phyloP scores from a whole-genome alignment of 1,140 invertebrate genomes.

The Rhynchophorus ferrugineus region DNA sequence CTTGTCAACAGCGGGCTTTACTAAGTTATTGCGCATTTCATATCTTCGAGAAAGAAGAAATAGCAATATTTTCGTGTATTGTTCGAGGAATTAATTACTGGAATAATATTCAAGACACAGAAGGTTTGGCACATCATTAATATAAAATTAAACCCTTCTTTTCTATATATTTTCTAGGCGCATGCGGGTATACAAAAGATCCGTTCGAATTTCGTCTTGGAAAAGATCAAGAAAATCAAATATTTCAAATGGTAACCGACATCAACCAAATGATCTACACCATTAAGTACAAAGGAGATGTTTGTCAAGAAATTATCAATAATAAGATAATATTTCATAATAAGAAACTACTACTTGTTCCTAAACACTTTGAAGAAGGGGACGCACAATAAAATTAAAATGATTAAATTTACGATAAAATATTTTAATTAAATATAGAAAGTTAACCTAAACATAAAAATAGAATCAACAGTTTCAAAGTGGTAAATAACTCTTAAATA shows the following conservation, averaged over 20 bases:
- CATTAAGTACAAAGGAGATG: conserved; percentile 5
- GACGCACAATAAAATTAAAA: too few relatives aligned
- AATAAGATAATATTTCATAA: conserved; percentile 1
- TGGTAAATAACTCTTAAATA: too few relatives aligned
- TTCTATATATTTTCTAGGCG: conserved; percentile 15
- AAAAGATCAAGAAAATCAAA: conserved; percentile 17
- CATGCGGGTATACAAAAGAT: conserved; percentile 21
- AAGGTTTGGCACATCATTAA: conserved; percentile 11
- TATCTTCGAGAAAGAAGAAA: conserved; percentile 9
- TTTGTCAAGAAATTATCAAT: conserved; percentile 14
- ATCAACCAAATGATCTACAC: conserved; percentile 13
- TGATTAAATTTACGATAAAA: too few relatives aligned
- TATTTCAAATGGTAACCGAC: conserved; percentile 19
- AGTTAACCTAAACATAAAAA: too few relatives aligned
- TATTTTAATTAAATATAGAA: too few relatives aligned
- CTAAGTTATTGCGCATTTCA: conserved; percentile 17
- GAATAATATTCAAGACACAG: conserved; percentile 20
- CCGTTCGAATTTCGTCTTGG: conserved; percentile 17
- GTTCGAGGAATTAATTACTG: conserved; percentile 19
- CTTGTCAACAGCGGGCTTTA: conserved; percentile 7
- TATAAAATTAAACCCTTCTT: neutral
- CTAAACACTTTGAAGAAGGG: neutral
- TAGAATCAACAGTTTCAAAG: too few relatives aligned
- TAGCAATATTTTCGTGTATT: conserved; percentile 11
- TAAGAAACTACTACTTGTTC: conserved; percentile 1